These are phyloP conservation scores for Syndactyla subalaris DNA, from an alignment of 2,797 vertebrate species.

Conservation along the genomic window DNA sequence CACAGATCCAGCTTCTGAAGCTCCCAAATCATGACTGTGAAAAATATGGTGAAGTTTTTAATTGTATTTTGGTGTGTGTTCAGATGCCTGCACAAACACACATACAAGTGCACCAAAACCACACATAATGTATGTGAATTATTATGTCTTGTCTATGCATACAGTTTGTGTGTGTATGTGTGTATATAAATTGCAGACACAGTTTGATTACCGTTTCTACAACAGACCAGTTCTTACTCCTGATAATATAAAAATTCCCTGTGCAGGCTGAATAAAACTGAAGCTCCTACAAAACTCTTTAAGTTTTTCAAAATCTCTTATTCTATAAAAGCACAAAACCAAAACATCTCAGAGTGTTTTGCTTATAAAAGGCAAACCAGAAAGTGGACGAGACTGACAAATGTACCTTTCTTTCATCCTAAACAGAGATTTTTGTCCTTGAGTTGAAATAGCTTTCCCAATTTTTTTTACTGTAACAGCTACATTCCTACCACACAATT, in stretches of 20 bases:
- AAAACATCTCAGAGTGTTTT: neutral
- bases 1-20: neutral
- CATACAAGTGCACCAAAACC: rapidly evolving
- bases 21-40: neutral
- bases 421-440: neutral
- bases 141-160: neutral
- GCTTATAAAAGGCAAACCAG: neutral
- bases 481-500: neutral
- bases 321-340: neutral
- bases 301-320: neutral
- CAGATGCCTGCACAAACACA: neutral
- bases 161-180: neutral
- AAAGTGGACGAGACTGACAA: neutral
- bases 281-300: neutral
- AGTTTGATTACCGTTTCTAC: neutral
- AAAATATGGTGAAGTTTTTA: neutral
- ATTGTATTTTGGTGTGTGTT: neutral
- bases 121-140: neutral
- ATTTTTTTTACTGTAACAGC: neutral
- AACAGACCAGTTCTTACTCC: neutral
- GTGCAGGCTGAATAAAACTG: neutral
- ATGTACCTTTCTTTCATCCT: neutral
- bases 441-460: neutral
- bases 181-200: neutral
- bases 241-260: neutral